A percentile compares a stretch with the other conserved stretches of the same genome.
Conservation (phyloP, 1,140 invertebrate genomes). For the Wiebesia pumilae region DNA sequence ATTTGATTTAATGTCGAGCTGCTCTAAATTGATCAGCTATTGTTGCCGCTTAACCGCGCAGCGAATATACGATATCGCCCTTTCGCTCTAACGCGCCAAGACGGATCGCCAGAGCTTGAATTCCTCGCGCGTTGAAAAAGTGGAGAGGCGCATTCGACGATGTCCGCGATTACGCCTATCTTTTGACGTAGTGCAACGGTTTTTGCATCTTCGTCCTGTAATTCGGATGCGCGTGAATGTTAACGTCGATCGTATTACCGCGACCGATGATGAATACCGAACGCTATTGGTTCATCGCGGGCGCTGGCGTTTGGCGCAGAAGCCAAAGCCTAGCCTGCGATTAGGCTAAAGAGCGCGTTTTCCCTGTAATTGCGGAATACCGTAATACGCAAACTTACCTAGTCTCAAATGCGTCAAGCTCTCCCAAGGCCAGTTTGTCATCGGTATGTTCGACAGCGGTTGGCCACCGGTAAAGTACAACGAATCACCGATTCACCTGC, state of each 20-base stretch:
- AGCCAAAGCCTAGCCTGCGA: too few species aligned
- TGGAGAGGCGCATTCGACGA: too few species aligned
- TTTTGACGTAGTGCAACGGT: too few species aligned
- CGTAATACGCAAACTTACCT: not conserved
- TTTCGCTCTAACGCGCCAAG: not conserved
- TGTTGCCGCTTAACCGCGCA: conserved; percentile 1
- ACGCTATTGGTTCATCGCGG: too few species aligned
- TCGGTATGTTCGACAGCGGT: conserved; percentile 34
- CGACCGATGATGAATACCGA: too few species aligned
- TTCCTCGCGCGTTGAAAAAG: too few species aligned
- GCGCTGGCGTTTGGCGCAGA: too few species aligned
- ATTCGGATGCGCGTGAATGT: too few species aligned
- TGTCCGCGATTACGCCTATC: too few species aligned
- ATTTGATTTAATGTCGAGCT: conserved; percentile 2
- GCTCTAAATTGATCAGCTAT: conserved; percentile 19
- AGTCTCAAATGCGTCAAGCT: not conserved
- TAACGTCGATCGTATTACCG: too few species aligned
- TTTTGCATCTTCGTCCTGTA: not conserved
- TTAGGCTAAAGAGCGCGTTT: too few species aligned
- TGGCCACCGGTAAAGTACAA: conserved; percentile 11
- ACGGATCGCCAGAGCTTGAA: too few species aligned
- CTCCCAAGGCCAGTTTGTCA: conserved; percentile 31
- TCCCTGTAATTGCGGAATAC: not conserved
- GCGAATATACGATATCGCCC: not conserved
- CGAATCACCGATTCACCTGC: conserved; percentile 13